These are phyloP conservation scores for Sceloporus undulatus DNA, from an alignment of 2,113 vertebrate species.

Conservation along the genomic window DNA sequence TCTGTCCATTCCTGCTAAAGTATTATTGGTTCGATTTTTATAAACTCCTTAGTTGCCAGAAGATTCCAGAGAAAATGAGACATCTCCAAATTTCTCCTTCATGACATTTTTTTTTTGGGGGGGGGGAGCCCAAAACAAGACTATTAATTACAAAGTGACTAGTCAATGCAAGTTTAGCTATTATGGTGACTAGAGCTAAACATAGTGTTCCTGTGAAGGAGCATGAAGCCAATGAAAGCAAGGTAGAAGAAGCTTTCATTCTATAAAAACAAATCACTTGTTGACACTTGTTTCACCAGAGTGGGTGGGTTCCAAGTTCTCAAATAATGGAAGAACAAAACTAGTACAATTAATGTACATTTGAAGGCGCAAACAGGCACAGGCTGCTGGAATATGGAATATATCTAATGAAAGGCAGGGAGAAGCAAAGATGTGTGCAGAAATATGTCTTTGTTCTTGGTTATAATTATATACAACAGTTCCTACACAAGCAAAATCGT, in stretches of 20 bases:
- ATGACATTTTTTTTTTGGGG: no score
- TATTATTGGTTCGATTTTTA: background rate
- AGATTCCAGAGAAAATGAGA: background rate
- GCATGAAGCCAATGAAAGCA: background rate
- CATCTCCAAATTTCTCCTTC: background rate
- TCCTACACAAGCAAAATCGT: conserved; percentile 47
- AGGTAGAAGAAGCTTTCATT: fast-evolving
- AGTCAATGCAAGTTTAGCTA: fast-evolving
- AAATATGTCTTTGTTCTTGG: conserved; percentile 33
- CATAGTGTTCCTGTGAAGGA: fast-evolving
- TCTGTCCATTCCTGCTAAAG: background rate
- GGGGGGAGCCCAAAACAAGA: background rate
- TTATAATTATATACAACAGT: conserved; percentile 44
- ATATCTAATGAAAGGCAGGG: background rate
- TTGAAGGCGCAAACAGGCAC: background rate
- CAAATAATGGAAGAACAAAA: background rate
- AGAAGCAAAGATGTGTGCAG: background rate
- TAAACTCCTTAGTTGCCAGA: background rate
- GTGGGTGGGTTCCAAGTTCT: fast-evolving
- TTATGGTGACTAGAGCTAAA: fast-evolving
- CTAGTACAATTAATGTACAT: background rate
- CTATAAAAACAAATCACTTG: background rate
- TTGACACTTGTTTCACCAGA: background rate
- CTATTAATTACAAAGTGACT: fast-evolving
- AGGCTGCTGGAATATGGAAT: background rate